Conservation (phyloP, 1,140 invertebrate genomes). For the Euura lappo region DNA sequence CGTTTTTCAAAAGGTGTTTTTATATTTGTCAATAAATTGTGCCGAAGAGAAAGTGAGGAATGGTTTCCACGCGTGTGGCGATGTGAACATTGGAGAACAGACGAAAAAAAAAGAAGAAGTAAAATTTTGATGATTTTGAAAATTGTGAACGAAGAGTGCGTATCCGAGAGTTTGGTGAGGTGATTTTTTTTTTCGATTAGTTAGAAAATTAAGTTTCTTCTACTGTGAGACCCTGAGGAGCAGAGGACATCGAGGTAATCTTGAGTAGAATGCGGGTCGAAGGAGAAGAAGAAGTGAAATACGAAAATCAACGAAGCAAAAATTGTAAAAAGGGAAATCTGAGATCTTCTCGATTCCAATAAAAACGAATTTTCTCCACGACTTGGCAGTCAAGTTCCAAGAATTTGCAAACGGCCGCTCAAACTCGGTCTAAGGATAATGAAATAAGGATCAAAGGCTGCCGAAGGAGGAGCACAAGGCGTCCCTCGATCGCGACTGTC, state of each 20-base stretch:
- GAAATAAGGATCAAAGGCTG: constrained; percentile 60
- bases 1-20: not conserved
- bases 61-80: not conserved
- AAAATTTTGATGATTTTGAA: too few relatives aligned
- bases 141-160: not conserved
- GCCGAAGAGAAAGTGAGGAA: not conserved
- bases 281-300: not conserved
- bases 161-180: not conserved
- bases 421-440: constrained; percentile 44
- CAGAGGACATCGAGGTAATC: not conserved
- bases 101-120: too few relatives aligned
- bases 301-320: not conserved
- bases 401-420: constrained; percentile 55
- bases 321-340: not conserved
- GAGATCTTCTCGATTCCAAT: constrained; percentile 43
- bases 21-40: not conserved
- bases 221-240: not conserved
- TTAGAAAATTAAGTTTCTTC: not conserved
- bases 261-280: not conserved
- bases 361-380: constrained; percentile 53
- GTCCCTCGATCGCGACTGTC: not conserved
- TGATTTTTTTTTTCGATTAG: not conserved
- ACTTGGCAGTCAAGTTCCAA: constrained; percentile 50
- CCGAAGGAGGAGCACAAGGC: constrained; percentile 10
- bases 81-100: not conserved